Evolutionary conservation across 2,888 invertebrate genomes (phyloP).

Genomic region (Eupithecia pulchellata): DNA sequence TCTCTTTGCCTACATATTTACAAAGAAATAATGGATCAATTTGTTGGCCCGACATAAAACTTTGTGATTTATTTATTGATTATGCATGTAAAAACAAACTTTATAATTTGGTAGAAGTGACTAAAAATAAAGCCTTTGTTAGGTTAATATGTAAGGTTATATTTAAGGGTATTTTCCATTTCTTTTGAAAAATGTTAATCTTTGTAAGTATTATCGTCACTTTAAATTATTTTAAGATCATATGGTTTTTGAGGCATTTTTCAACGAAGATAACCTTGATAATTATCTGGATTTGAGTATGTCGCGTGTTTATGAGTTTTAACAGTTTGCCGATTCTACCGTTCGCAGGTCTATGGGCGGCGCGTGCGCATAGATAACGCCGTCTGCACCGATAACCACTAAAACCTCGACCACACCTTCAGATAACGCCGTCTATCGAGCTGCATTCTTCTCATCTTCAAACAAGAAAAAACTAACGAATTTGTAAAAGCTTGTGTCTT

Average conservation of each 20-base stretch:
- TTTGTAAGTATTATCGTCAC: too few species aligned
- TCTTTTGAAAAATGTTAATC: too few species aligned
- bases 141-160: too few species aligned
- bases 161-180: too few species aligned
- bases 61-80: too few species aligned
- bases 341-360: constrained; percentile 43
- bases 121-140: too few species aligned
- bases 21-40: too few species aligned
- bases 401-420: constrained; percentile 68
- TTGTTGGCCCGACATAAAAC: too few species aligned
- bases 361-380: constrained; percentile 74
- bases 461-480: constrained; percentile 25
- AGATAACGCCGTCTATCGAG: constrained; percentile 59
- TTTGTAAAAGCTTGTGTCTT: constrained; percentile 25
- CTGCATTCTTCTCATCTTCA: constrained; percentile 40
- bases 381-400: constrained; percentile 69
- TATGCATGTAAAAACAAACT: too few species aligned
- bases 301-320: neutral
- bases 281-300: neutral
- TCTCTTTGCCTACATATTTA: too few species aligned
- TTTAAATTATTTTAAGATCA: too few species aligned
- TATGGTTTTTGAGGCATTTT: neutral
- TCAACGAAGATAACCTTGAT: neutral
- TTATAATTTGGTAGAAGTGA: too few species aligned
- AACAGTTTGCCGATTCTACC: constrained; percentile 24